phyloP scores from a whole-genome alignment of 2,797 vertebrate genomes.

The Cryptoprocta ferox region DNA sequence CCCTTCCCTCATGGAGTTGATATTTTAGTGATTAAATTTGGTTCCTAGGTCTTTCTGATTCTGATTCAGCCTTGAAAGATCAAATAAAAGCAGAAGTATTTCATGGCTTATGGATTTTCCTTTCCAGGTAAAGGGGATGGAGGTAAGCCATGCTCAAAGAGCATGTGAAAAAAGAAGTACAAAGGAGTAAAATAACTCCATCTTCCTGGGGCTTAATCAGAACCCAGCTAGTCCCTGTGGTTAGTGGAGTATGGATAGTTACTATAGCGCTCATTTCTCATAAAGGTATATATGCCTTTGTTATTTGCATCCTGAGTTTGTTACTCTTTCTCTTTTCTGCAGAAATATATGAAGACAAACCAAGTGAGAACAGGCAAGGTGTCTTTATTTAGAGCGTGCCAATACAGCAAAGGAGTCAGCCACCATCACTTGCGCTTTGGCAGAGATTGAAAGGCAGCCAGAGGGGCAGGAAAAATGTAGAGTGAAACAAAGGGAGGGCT shows the following conservation, averaged over 20 bases:
- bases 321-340: not conserved
- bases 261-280: not conserved
- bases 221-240: not conserved
- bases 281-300: not conserved
- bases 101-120: not conserved
- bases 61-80: not conserved
- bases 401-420: not conserved
- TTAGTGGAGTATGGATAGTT: not conserved
- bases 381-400: not conserved
- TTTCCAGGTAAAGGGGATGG: not conserved
- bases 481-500: not conserved
- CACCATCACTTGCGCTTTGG: not conserved
- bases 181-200: not conserved
- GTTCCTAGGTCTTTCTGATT: not conserved
- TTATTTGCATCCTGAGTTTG: not conserved
- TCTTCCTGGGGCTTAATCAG: not conserved
- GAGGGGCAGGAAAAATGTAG: not conserved
- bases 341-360: conserved; percentile 32
- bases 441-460: not conserved
- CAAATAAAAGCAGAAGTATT: not conserved
- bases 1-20: not conserved
- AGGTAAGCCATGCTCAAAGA: not conserved
- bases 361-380: not conserved
- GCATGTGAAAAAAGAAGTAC: not conserved
- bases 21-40: not conserved